Conservation (phyloP, 2,113 vertebrate genomes). For the Larimichthys polyactis region DNA sequence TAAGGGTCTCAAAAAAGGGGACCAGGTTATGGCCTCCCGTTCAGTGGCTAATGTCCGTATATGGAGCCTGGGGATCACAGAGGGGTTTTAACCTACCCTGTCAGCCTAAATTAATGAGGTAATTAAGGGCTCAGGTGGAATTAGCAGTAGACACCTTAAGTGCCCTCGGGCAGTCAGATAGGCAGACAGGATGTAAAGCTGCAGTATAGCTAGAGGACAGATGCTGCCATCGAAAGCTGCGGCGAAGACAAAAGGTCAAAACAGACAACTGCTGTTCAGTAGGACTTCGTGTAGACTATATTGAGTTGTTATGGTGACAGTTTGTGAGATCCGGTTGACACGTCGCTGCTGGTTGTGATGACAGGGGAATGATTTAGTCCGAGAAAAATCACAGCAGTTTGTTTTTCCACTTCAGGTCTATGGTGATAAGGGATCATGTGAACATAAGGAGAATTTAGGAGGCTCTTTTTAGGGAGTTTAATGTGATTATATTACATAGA, state of each 20-base stretch:
- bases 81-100: conserved; percentile 82
- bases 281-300: not conserved
- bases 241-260: conserved; percentile 51
- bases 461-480: conserved; percentile 58
- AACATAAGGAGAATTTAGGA: conserved; percentile 64
- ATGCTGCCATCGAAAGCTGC: conserved; percentile 22
- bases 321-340: conserved; percentile 3
- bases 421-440: conserved; percentile 43
- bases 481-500: conserved; percentile 69
- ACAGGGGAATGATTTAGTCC: not conserved
- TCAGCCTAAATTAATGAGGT: conserved; percentile 85
- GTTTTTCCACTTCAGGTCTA: conserved; percentile 36
- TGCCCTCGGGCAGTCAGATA: conserved; percentile 68
- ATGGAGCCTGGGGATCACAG: conserved; percentile 76
- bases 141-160: conserved; percentile 79
- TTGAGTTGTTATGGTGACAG: conserved; percentile 7
- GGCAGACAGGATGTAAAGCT: conserved; percentile 53
- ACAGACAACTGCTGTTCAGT: conserved; percentile 16
- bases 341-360: not conserved
- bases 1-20: conserved; percentile 64
- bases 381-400: conserved; percentile 44
- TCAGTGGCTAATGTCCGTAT: conserved; percentile 71
- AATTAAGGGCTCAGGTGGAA: conserved; percentile 85
- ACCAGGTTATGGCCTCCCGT: conserved; percentile 63
- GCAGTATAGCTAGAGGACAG: conserved; percentile 52